Evolutionary conservation across 2,888 invertebrate species (phyloP).

Genomic region (Cecidostiba fungosa): DNA sequence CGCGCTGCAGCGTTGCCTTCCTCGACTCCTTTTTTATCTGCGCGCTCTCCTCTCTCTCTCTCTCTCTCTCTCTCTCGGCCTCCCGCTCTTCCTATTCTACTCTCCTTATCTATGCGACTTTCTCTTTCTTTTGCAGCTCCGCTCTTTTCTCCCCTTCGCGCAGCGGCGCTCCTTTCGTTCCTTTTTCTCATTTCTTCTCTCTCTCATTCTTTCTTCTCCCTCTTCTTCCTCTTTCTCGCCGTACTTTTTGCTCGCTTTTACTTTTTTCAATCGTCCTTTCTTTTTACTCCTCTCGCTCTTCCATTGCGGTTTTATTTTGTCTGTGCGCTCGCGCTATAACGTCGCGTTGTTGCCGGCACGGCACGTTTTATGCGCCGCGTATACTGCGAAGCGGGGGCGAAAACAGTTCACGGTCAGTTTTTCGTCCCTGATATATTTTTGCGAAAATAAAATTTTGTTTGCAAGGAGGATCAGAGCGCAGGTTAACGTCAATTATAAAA

Average conservation of each 20-base stretch:
- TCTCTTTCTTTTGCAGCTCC: conserved; percentile 44
- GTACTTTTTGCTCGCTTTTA: conserved; percentile 45
- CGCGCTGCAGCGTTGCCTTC: conserved; percentile 15
- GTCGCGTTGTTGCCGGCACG: conserved; percentile 66
- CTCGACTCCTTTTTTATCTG: conserved; percentile 49
- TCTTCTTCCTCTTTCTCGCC: conserved; percentile 7
- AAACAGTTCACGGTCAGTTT: conserved; percentile 77
- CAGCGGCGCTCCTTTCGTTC: conserved; percentile 13
- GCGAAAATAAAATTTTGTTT: no score
- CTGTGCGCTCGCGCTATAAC: conserved; percentile 71
- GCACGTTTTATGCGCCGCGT: conserved; percentile 48
- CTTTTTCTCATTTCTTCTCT: conserved; percentile 39
- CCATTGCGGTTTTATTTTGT: conserved; percentile 75
- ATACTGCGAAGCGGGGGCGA: conserved; percentile 69
- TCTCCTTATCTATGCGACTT: conserved; percentile 61
- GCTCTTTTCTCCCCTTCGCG: conserved; percentile 22
- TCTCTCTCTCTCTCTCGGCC: conserved; percentile 36
- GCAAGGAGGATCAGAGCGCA: no score
- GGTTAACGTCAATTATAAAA: conserved; percentile 54
- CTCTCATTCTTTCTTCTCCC: conserved; percentile 21
- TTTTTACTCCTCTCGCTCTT: conserved; percentile 53
- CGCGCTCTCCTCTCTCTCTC: conserved; percentile 36
- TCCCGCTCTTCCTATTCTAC: conserved; percentile 55
- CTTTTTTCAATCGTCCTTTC: conserved; percentile 60
- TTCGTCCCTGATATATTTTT: conserved; percentile 48